phyloP scores from a whole-genome alignment of 2,888 invertebrate species.

The Asteroscopus sphinx region DNA sequence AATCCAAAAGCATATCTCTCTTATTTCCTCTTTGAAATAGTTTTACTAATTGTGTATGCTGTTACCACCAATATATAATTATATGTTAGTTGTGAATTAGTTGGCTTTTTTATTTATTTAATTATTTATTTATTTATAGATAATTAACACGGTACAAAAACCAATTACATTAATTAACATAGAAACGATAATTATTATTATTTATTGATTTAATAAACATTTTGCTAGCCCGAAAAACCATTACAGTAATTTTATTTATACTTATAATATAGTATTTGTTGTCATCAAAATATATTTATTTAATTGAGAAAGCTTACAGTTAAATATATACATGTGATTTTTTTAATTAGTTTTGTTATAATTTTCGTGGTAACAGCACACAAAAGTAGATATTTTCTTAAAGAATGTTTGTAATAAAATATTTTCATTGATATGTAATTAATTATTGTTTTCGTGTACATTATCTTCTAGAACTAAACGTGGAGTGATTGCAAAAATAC shows the following conservation, averaged over 20 bases:
- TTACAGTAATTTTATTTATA: too few relatives aligned
- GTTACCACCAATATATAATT: conserved; percentile 14
- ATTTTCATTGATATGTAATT: conserved; percentile 61
- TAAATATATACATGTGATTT: neutral
- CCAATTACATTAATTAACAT: too few relatives aligned
- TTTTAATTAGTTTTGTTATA: neutral
- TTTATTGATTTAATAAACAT: too few relatives aligned
- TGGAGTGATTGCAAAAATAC: conserved; percentile 44
- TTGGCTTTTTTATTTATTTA: too few relatives aligned
- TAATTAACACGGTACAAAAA: too few relatives aligned
- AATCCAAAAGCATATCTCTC: neutral
- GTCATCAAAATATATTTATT: too few relatives aligned
- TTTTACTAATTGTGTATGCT: conserved; percentile 26
- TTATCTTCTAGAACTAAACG: conserved; percentile 33
- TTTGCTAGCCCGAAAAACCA: too few relatives aligned
- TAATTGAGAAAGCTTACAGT: too few relatives aligned
- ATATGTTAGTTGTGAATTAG: neutral
- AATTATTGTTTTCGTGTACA: conserved; percentile 58
- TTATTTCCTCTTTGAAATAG: conserved; percentile 5
- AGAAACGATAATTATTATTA: too few relatives aligned
- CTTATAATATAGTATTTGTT: too few relatives aligned
- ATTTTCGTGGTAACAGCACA: conserved; percentile 37
- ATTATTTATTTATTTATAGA: too few relatives aligned
- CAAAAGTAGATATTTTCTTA: conserved; percentile 10
- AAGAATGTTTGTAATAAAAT: conserved; percentile 49